phyloP scores from a whole-genome alignment of 1,140 invertebrate species.

The Drosophila funebris region DNA sequence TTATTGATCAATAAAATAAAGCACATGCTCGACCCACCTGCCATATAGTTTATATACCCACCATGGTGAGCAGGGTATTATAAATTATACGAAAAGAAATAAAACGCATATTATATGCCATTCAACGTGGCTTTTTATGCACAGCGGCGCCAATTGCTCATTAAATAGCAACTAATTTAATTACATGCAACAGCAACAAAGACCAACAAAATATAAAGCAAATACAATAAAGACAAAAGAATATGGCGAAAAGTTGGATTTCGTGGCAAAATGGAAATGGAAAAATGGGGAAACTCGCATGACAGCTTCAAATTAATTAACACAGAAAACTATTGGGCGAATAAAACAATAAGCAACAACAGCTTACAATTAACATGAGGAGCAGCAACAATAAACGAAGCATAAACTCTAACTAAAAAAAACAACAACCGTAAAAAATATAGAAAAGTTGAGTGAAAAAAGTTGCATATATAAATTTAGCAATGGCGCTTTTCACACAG shows the following conservation, averaged over 20 bases:
- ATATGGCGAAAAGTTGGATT: constrained; percentile 27
- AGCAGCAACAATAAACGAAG: constrained; percentile 56
- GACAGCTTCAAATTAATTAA: constrained; percentile 77
- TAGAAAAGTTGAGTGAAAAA: constrained; percentile 26
- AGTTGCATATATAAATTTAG: constrained; percentile 39
- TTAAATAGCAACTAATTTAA: constrained; percentile 45
- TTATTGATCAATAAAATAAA: too few relatives aligned
- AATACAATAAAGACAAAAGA: constrained; percentile 11
- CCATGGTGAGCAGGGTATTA: background rate
- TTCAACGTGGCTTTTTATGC: background rate
- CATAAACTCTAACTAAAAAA: constrained; percentile 50
- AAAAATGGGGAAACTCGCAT: constrained; percentile 60
- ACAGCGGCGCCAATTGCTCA: constrained; percentile 12
- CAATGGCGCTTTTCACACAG: constrained; percentile 57
- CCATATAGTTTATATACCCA: background rate
- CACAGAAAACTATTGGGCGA: constrained; percentile 76
- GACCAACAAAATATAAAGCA: constrained; percentile 35
- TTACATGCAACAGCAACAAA: constrained; percentile 43
- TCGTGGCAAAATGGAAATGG: constrained; percentile 58
- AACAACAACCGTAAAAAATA: constrained; percentile 30
- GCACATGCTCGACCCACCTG: too few relatives aligned
- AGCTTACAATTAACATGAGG: constrained; percentile 42
- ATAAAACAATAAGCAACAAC: constrained; percentile 43
- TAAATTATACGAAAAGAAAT: constrained; percentile 11
- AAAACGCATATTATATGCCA: constrained; percentile 7